Evolutionary conservation across 2,797 vertebrate genomes (phyloP).

Genomic region (Oryzias sinensis): DNA sequence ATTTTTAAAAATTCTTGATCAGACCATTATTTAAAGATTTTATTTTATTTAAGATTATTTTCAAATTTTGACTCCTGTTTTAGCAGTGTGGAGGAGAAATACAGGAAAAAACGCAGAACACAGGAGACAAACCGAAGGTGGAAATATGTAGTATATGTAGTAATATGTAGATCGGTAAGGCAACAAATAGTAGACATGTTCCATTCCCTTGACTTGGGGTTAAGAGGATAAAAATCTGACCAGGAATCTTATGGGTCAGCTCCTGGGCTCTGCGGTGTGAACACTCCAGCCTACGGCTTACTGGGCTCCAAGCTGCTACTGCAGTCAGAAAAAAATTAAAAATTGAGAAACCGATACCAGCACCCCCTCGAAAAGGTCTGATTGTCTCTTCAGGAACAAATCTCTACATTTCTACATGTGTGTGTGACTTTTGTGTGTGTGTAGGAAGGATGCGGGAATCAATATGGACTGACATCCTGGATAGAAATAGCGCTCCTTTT

Average conservation of each 20-base stretch:
- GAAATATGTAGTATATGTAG: no score
- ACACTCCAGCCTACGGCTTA: constrained; percentile 28
- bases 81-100: constrained; percentile 44
- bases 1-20: no score
- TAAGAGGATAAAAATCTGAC: constrained; percentile 57
- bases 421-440: constrained; percentile 29
- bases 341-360: constrained; percentile 31
- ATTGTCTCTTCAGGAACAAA: constrained; percentile 28
- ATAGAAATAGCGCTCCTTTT: constrained; percentile 75
- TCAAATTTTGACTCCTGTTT: no score
- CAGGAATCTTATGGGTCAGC: constrained; percentile 61
- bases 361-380: constrained; percentile 17
- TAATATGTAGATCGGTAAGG: no score
- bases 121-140: constrained; percentile 9
- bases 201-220: constrained; percentile 2
- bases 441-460: constrained; percentile 60
- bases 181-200: neutral
- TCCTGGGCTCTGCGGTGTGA: constrained; percentile 45
- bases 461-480: constrained; percentile 67
- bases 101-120: constrained; percentile 14
- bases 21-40: no score
- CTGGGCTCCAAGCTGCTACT: constrained; percentile 12
- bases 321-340: constrained; percentile 29
- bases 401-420: constrained; percentile 27
- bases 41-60: no score